Evolutionary conservation across 2,888 invertebrate genomes (phyloP), one percentile per base, ranked within the genome.

Genomic region (Temnothorax rugatulus): DNA sequence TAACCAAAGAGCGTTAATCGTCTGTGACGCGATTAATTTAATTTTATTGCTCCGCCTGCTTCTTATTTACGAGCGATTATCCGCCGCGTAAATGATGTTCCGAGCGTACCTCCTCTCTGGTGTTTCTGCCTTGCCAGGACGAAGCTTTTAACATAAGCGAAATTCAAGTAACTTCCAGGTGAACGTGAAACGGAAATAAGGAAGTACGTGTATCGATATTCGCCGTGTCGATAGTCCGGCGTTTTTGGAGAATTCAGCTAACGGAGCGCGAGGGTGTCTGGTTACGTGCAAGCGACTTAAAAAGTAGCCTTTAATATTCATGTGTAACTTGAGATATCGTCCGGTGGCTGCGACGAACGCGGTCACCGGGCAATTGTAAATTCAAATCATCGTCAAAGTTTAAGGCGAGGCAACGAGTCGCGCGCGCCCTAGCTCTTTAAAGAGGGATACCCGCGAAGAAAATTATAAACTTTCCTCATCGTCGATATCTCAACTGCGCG

Each of bases 331-430:
- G 79, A 81, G 79, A 71, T 81, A 71, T 71, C 21, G 79, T 34
- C 34, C 44, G 21, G 21, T 4, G 44, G 15, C 57, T 25, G 41
- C 44, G 59, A 79, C 71, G 47, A 71, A 34, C 18, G 15, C 59
- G 59, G 66, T 71, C 59, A 50, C 79, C 59, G 71, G 18, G 59
- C 47, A 71, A 81, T 81, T 81, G 71, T 81, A 81, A 71, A 81
- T 81, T 81, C 71, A 81, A 81, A 81, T 81, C 59, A 50, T 47
- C 71, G 57, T 71, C 41, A 59, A 81, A 81, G 71, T 81, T 79
- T 61, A 34, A 81, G 59, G 13, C 38, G 71, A 18, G 21, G 41
- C 47, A 34, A 34, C 59, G 57, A 50, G 77, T 44, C 44, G 3
- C 41, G 11, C 44, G 47, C 38, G 68, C 13, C 41, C 7, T 29